These are phyloP conservation scores for Galemys pyrenaicus DNA, from an alignment of 2,113 vertebrate genomes.

Conservation along the genomic window DNA sequence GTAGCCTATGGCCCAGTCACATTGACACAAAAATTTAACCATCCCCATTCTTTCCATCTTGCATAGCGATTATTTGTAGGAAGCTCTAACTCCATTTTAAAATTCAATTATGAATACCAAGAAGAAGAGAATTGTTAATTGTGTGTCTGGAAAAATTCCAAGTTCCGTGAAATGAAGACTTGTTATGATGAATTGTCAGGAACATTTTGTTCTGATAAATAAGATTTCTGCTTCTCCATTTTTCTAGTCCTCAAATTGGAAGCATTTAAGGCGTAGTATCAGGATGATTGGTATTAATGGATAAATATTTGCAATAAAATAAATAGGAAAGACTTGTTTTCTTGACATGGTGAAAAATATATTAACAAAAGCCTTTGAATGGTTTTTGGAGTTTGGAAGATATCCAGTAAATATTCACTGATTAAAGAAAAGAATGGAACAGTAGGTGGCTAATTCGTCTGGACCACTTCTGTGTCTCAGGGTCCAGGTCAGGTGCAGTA, in stretches of 20 bases:
- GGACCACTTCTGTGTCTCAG: background rate
- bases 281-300: background rate
- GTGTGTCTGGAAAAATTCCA: slow-evolving; percentile 44
- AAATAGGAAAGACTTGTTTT: background rate
- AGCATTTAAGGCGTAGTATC: background rate
- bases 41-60: slow-evolving; percentile 22
- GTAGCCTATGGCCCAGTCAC: background rate
- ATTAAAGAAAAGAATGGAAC: background rate
- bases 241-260: background rate
- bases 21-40: background rate
- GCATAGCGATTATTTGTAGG: background rate
- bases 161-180: background rate
- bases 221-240: slow-evolving; percentile 3
- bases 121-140: slow-evolving; percentile 29
- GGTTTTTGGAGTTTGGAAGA: background rate
- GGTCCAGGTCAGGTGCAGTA: background rate
- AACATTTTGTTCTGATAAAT: slow-evolving; percentile 22
- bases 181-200: background rate
- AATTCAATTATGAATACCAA: slow-evolving; percentile 32
- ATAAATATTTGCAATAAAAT: slow-evolving; percentile 1
- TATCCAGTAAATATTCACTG: background rate
- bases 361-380: background rate
- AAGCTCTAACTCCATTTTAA: slow-evolving; percentile 8
- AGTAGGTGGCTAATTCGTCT: background rate
- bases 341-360: background rate